Evolutionary conservation across 2,888 invertebrate species (phyloP), one percentile per base, ranked within the genome.

Genomic region (Agrenia bidenticulata): DNA sequence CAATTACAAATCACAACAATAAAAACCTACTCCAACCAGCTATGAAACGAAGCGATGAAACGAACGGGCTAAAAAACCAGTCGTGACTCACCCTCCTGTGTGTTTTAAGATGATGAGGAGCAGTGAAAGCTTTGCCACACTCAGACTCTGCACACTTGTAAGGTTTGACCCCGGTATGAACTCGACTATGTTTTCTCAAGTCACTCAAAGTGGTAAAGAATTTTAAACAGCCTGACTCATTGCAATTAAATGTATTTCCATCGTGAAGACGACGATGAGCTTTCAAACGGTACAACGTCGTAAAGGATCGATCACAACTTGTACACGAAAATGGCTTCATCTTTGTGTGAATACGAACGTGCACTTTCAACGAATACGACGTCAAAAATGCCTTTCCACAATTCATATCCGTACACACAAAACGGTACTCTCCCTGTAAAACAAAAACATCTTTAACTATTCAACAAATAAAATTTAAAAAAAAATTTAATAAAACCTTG

Each of bases 331-430:
- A 96, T 0, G 95, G 95, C 83, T 94, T 94, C 66, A 86, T 84
- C 82, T 94, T 93, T 0, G 94, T 94, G 80, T 96, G 96, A 42
- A 94, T 94, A 72, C 95, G 85, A 70, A 93, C 88, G 80, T 96
- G 96, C 77, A 95, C 94, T 83, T 94, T 94, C 72, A 95, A 82
- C 82, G 94, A 94, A 82, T 95, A 95, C 27, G 94, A 94, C 24
- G 94, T 95, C 64, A 96, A 84, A 82, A 96, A 96, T 67, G 92
- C 90, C 82, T 95, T 95, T 67, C 90, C 90, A 81, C 96, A 96
- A 74, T 86, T 86, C 69, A 88, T 86, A 80, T 93, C 89, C 42
- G 88, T 85, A 81, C 95, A 96, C 82, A 91, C 89, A 82, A 95
- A 96, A 78, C 90, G 87, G 83, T 90, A 95, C 84, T 96, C 95